Base-by-base conservation (phyloP, 2,113 vertebrate genomes). In the Neodontobutis hainanensis region DNA sequence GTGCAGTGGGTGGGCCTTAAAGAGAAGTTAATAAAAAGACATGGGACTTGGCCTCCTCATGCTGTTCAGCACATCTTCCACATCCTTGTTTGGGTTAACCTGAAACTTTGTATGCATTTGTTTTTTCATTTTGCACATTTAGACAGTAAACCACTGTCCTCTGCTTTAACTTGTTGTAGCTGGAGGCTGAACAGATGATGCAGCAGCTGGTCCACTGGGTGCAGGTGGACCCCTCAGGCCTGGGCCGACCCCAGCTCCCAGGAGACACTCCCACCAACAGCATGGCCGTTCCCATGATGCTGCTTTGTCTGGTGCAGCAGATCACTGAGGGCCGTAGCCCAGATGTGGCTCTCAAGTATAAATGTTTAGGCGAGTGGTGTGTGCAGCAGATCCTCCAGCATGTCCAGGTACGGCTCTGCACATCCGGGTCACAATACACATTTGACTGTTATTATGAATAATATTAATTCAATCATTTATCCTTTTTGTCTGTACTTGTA, bases 241-340 rank as follows among this genome's bases (percentile, higher is more conserved):
- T 95, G 49, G 95, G 94, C 5, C 86, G 87, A 10, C 93, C 94
- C 6, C 68, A 75, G 73, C 87, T 95, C 12, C 63, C 92, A 0
- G 95, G 95, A 1, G 87, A 92, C 6, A 32, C 7, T 0, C 81
- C 89, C 3, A 77, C 85, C 6, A 94, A 93, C 81, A 80, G 90
- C 53, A 93, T 95, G 94, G 95, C 92, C 0, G 92, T 95, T 68
- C 94, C 95, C 81, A 96, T 96, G 95, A 95, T 96, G 94, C 87
- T 97, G 47, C 62, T 96, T 53, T 92, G 88, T 81, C 86, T 96
- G 40, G 92, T 94, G 59, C 92, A 94, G 4, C 95, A 97, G 86
- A 86, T 97, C 0, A 89, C 87, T 0, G 93, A 95, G 19, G 93
- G 71, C 0, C 81, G 92, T 0, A 73, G 58, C 12, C 61, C 45